A percentile compares a stretch with the other conserved stretches of the same genome.
These are phyloP conservation scores for Trissoscelio sp. DNA, from an alignment of 2,888 invertebrate species.

Conservation along the genomic window DNA sequence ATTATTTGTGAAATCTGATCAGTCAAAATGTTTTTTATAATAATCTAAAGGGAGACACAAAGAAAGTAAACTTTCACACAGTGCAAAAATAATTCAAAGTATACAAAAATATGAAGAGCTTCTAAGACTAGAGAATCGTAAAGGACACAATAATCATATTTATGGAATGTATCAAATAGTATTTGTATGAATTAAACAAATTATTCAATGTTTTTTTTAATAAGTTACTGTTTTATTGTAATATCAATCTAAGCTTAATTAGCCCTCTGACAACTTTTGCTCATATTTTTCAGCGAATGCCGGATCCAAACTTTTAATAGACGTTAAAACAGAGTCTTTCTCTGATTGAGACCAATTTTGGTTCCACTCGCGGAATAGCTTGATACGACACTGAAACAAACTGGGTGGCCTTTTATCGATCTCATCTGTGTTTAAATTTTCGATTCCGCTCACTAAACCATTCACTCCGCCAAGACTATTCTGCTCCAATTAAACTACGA, in stretches of 20 bases:
- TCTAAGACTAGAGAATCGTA: conserved; percentile 35
- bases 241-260: neutral
- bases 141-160: conserved; percentile 6
- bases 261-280: conserved; percentile 74
- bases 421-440: conserved; percentile 87
- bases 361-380: conserved; percentile 93
- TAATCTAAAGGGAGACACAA: no score
- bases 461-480: conserved; percentile 87
- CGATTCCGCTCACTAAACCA: conserved; percentile 88
- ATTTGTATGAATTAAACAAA: conserved; percentile 3
- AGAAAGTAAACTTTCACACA: no score
- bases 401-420: conserved; percentile 88
- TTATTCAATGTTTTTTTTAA: neutral
- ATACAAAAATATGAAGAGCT: conserved; percentile 9
- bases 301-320: conserved; percentile 89
- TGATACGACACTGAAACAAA: conserved; percentile 92
- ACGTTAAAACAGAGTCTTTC: conserved; percentile 88
- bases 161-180: conserved; percentile 4
- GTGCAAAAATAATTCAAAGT: conserved; percentile 1
- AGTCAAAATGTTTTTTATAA: no score
- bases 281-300: conserved; percentile 88
- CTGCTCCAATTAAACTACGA: conserved; percentile 89
- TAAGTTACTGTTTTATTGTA: conserved; percentile 1
- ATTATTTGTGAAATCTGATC: no score
- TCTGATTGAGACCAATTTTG: conserved; percentile 91